Percentiles rank a stretch among this genome's conserved stretches.
phyloP scores from a whole-genome alignment of 2,888 invertebrate species.

The Parthenolecanium corni region DNA sequence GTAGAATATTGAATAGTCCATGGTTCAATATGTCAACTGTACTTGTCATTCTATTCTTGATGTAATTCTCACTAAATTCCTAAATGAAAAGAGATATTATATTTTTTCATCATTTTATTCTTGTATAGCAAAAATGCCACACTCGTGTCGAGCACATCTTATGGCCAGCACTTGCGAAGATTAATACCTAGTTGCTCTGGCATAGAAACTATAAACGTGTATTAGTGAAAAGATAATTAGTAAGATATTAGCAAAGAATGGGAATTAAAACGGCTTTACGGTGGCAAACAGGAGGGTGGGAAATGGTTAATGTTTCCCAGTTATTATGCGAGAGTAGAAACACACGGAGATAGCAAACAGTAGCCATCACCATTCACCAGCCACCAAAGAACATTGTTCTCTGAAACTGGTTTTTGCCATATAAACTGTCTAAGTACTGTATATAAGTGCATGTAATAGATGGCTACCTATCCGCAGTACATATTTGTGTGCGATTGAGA shows the following conservation, averaged over 20 bases:
- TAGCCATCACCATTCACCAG: slow-evolving; percentile 13
- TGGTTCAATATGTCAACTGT: no score
- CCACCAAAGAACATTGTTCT: slow-evolving; percentile 21
- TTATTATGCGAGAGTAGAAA: slow-evolving; percentile 21
- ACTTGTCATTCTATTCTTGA: background rate
- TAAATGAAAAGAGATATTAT: background rate
- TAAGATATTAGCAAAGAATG: slow-evolving; percentile 27
- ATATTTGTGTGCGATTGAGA: no score
- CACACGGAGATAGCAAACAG: slow-evolving; percentile 13
- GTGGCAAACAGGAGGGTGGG: slow-evolving; percentile 2
- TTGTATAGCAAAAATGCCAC: background rate
- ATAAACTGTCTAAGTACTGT: background rate
- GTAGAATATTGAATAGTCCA: no score
- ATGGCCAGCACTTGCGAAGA: background rate
- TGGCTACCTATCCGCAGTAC: no score
- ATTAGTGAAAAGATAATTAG: slow-evolving; percentile 25
- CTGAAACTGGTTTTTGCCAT: slow-evolving; percentile 18
- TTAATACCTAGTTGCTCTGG: background rate
- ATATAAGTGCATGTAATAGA: no score
- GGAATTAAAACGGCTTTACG: slow-evolving; percentile 13
- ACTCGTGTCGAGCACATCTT: background rate
- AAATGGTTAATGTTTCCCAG: slow-evolving; percentile 17
- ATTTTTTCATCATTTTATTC: no score
- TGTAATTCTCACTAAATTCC: background rate
- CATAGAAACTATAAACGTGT: background rate